A percentile compares a stretch with the other conserved stretches of the same genome.
Evolutionary conservation across 2,797 vertebrate species (phyloP).

Genomic region (Hylomyscus alleni): DNA sequence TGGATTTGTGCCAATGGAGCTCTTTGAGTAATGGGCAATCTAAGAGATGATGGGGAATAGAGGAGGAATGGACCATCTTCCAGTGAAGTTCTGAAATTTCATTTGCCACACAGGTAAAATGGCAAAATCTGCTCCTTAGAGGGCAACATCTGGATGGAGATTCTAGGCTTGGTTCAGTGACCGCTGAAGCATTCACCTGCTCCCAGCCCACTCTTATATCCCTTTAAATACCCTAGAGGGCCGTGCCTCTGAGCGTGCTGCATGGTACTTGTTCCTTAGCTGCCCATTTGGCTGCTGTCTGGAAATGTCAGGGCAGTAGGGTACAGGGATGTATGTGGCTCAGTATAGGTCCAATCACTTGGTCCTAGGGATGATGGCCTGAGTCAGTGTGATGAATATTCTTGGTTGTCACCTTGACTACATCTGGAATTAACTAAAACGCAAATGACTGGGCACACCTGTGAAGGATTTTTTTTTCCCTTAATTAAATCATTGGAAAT

Average conservation of each 20-base stretch:
- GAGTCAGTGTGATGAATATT: background rate
- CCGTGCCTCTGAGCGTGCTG: background rate
- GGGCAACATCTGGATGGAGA: background rate
- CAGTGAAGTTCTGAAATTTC: background rate
- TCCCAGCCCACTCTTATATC: background rate
- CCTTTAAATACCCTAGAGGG: background rate
- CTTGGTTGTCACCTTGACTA: background rate
- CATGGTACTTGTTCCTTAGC: background rate
- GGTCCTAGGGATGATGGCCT: background rate
- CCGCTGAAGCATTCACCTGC: background rate
- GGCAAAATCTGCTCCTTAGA: background rate
- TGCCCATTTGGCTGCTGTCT: background rate
- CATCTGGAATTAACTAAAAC: background rate
- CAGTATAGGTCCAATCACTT: background rate
- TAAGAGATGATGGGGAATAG: background rate
- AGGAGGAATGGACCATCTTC: background rate
- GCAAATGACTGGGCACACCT: background rate
- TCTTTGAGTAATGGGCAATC: background rate
- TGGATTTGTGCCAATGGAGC: background rate
- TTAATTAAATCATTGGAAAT: background rate
- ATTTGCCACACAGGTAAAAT: background rate
- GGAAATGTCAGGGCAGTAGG: background rate
- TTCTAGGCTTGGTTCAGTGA: background rate
- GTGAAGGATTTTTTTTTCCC: background rate
- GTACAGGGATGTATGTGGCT: background rate